Percentiles rank a stretch among this genome's conserved stretches.
These are phyloP conservation scores for Phortica variegata DNA, from an alignment of 1,140 invertebrate species.

Conservation along the genomic window DNA sequence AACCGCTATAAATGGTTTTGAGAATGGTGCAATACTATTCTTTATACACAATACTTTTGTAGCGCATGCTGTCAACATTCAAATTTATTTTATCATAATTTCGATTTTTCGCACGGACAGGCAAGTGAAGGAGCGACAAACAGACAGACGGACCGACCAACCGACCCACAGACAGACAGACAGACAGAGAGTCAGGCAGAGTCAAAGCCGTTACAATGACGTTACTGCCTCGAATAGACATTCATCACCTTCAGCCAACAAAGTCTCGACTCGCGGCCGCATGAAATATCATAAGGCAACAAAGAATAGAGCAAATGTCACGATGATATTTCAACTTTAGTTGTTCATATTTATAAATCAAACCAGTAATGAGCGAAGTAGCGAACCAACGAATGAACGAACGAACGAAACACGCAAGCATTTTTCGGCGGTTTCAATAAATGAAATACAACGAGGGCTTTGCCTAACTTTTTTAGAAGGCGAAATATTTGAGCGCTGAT, in stretches of 20 bases:
- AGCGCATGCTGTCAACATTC: conserved; percentile 15
- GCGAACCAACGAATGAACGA: conserved; percentile 2
- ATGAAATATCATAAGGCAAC: background rate
- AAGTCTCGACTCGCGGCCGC: background rate
- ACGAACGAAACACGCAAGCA: conserved; percentile 37
- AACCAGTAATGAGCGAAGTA: conserved; percentile 24
- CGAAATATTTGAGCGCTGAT: conserved; percentile 39
- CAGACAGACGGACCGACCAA: too few species aligned
- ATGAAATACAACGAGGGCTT: conserved; percentile 8
- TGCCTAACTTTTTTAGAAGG: conserved; percentile 23
- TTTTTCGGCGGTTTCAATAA: conserved; percentile 21
- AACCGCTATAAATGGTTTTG: too few species aligned
- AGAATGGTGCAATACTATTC: too few species aligned
- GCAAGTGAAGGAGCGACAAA: too few species aligned
- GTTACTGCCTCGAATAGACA: conserved; percentile 27
- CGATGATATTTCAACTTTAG: conserved; percentile 34
- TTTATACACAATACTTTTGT: too few species aligned
- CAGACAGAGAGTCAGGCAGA: too few species aligned
- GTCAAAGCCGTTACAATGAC: background rate
- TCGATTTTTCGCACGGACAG: conserved; percentile 2
- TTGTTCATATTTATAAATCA: conserved; percentile 50
- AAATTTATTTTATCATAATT: conserved; percentile 33
- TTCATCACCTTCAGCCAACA: conserved; percentile 34
- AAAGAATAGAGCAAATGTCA: conserved; percentile 18
- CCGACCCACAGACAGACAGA: too few species aligned